Base-by-base conservation (phyloP, 2,888 invertebrate genomes). In the Hyalella azteca region DNA sequence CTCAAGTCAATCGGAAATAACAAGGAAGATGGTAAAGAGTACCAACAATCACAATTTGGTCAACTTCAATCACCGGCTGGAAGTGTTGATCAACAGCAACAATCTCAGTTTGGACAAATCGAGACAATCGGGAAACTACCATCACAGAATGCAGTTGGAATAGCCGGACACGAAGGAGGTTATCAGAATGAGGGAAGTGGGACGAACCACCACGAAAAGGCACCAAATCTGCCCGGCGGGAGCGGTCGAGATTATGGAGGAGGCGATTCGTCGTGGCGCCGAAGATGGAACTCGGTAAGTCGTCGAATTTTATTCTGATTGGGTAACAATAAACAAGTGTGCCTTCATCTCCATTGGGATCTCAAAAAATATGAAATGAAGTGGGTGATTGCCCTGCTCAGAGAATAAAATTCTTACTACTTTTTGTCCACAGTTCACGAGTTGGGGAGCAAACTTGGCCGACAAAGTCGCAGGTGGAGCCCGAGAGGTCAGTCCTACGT, bases 391-490 rank as follows among this genome's bases (percentile, higher is more conserved):
- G n/a, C n/a, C n/a, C n/a, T n/a, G n/a, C n/a, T n/a, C n/a, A n/a
- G n/a, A n/a, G n/a, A n/a, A n/a, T n/a, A n/a, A n/a, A 3, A 26
- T 3, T 26, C 22, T 22, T 22, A 9, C 29, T 49, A 26, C 54
- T 75, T 41, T 45, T 75, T 26, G 29, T 59, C 7, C 29, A 59
- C 75, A 75, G 75, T 45, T 75, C 75, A 75, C 40, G 15, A 39
- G n/a, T 39, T 75, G 75, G 75, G 40, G 41, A 75, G 45, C 40
- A n/a, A 45, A 75, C 29, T 41, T 75, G 3, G 75, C 75, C 19
- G n/a, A 32, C 7, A 39, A 75, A 13, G 26, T 75, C 7, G 22
- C 36, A 19, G 41, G 45, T 22, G 75, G 75, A 75, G 75, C 75
- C 45, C n/a, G 75, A 39, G 39, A 75, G 75, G 75, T 75, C n/a